These are phyloP conservation scores for Harpagifer antarcticus DNA, from an alignment of 2,797 vertebrate genomes.

Conservation along the genomic window DNA sequence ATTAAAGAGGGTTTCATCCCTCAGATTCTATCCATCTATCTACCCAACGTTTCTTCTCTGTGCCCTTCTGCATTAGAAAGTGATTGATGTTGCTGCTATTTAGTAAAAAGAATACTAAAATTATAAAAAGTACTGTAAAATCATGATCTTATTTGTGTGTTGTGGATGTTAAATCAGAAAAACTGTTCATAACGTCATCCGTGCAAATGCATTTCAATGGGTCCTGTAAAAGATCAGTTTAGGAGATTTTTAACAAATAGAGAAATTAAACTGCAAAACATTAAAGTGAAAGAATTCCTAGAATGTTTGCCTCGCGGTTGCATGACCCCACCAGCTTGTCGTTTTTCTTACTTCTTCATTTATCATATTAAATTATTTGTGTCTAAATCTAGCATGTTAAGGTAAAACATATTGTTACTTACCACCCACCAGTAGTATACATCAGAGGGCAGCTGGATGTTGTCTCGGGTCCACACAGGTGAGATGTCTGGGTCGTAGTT, in stretches of 20 bases:
- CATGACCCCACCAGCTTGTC: no score
- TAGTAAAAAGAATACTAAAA: background rate
- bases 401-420: slow-evolving; percentile 75
- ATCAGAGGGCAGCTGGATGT: slow-evolving; percentile 91
- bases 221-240: background rate
- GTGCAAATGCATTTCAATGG: background rate
- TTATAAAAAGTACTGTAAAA: background rate
- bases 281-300: no score
- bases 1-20: no score
- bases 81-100: background rate
- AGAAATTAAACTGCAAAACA: background rate
- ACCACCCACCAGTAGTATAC: slow-evolving; percentile 99
- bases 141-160: no score
- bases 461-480: slow-evolving; percentile 95
- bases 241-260: background rate
- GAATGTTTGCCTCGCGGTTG: no score
- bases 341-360: no score
- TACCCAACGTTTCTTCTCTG: no score
- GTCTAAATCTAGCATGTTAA: background rate
- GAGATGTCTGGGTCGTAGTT: slow-evolving; percentile 91
- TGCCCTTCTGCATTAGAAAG: background rate
- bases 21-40: no score
- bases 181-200: background rate
- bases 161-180: slow-evolving; percentile 4
- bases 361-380: no score